Base-by-base conservation (phyloP, 2,888 invertebrate genomes). In the Papilio protenor region DNA sequence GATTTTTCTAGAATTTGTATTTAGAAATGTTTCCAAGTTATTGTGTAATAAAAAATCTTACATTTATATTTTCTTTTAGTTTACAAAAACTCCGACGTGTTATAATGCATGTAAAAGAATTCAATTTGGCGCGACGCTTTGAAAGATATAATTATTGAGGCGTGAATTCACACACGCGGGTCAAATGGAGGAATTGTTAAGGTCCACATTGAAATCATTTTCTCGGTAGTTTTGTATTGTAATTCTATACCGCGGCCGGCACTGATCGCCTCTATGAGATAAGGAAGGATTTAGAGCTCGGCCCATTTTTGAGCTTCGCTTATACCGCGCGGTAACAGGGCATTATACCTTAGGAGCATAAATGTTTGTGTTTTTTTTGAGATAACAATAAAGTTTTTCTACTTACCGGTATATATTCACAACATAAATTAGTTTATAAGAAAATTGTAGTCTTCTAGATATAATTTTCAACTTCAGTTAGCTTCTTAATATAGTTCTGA, bases 101-200 rank as follows among this genome's bases (percentile, higher is more conserved):
- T 76, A 76, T 71, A 64, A 47, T 47, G 14, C 21, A 33, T 8
- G 64, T 33, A 23, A 40, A 69, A 83, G 83, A 83, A 82, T 80
- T 81, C 82, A 86, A 86, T 84, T 84, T 82, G 76, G 81, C 78
- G 79, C 77, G 73, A 59, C 59, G 84, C 80, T 84, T 18, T 86
- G 84, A 85, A 86, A 83, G 84, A 88, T 90, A 91, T 90, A 91
- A 90, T 88, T 90, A 89, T 87, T 91, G 90, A 91, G 82, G 90
- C 92, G 91, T 91, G 83, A 91, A 91, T 89, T 89, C 83, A 85
- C 86, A 86, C 88, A 84, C 83, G 81, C 82, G 83, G 86, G 84
- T 87, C 86, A 86, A 87, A 88, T 86, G 83, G 85, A 85, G 82
- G 81, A 83, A 85, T 86, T 86, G 85, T 86, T 86, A 87, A 85